Base-by-base conservation (phyloP, 2,797 vertebrate genomes). In the Heliangelus exortis region DNA sequence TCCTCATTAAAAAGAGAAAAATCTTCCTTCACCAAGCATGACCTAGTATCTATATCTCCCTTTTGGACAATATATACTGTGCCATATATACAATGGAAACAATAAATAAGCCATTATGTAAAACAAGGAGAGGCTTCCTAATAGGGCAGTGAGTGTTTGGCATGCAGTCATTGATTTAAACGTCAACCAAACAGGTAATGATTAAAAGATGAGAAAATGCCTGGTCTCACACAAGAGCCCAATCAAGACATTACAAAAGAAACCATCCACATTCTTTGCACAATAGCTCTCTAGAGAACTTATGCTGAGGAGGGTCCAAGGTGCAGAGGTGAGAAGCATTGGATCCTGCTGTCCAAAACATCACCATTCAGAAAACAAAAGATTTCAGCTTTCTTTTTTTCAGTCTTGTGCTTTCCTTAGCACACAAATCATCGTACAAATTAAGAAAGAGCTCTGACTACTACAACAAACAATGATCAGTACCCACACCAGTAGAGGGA, bases 1-100 rank as follows among this genome's bases (percentile, higher is more conserved):
- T 68, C 26, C 80, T 92, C 83, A 93, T 90, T 93, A 94, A 92
- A 82, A 89, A 82, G 47, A 87, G 71, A 91, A 91, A 95, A 95
- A 71, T 80, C 39, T 28, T 89, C 39, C 31, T 62, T 83, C 72
- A 55, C 77, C 39, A 80, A 31, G 13, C 83, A 77, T 87, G 86
- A 92, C 77, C 34, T 66, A 43, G 53, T 85, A 79, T 65, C 63
- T 77, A 0, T 41, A 48, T 75, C 45, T 95, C 92, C 90, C 77
- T 85, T 94, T 88, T 79, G 73, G 68, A 93, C 65, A 87, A 94
- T 93, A 90, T 55, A 62, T 68, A 84, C 51, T 80, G 50, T 55
- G 67, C 34, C 0, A 0, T 34, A 74, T 72, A 63, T 80, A 90
- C 48, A 90, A 83, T 5, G 71, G 67, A 93, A 92, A 61, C 83